A percentile compares a stretch with the other conserved stretches of the same genome.
These are phyloP conservation scores for Nesogale talazaci DNA, from an alignment of 2,113 vertebrate genomes.

Conservation along the genomic window DNA sequence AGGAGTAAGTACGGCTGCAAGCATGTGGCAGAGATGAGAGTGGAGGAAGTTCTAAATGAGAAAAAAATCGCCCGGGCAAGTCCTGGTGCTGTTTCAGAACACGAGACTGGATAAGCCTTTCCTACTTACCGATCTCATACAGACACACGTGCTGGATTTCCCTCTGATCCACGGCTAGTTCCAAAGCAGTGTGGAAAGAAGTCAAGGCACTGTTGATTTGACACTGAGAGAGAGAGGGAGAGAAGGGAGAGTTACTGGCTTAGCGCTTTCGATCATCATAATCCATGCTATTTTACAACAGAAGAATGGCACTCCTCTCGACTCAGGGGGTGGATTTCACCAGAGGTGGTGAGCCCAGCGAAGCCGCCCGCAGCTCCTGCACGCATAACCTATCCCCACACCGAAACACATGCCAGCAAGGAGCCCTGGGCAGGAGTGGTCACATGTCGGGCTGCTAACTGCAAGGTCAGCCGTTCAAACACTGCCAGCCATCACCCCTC, in stretches of 20 bases:
- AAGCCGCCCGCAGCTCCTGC: too few species aligned
- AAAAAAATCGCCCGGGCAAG: accelerated
- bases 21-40: background rate
- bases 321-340: background rate
- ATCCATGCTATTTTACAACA: background rate
- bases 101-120: too few species aligned
- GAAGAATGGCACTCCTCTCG: background rate
- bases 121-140: slow-evolving; percentile 96
- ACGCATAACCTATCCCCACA: background rate
- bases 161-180: slow-evolving; percentile 97
- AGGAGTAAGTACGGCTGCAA: background rate
- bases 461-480: too few species aligned
- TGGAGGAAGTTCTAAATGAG: too few species aligned
- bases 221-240: slow-evolving; percentile 87
- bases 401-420: too few species aligned
- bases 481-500: too few species aligned
- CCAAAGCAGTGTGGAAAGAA: slow-evolving; percentile 97
- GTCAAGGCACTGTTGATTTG: slow-evolving; percentile 99
- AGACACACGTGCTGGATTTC: slow-evolving; percentile 99
- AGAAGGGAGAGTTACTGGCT: background rate
- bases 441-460: too few species aligned
- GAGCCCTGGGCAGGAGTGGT: too few species aligned
- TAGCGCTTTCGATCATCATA: background rate
- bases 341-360: accelerated
- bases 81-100: too few species aligned